Percentiles rank a stretch among this genome's conserved stretches.
Conservation (phyloP, 1,140 invertebrate species). For the Lepidostoma basale region DNA sequence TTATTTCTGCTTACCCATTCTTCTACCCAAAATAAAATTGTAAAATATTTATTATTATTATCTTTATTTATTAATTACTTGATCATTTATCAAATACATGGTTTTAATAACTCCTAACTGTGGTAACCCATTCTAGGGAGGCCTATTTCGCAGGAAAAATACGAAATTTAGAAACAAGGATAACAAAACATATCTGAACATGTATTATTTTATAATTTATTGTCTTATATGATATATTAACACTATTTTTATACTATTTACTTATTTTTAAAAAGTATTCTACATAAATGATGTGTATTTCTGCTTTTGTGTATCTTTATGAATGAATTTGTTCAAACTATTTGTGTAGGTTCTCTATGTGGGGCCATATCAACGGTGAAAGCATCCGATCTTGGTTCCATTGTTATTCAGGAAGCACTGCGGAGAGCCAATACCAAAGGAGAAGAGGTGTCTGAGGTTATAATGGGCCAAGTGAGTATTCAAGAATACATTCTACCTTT, state of each 20-base stretch:
- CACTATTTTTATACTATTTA: neutral
- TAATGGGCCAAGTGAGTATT: constrained; percentile 78
- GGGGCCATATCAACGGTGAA: constrained; percentile 71
- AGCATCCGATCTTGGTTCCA: constrained; percentile 75
- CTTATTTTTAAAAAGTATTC: neutral
- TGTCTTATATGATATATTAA: neutral
- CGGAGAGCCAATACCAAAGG: constrained; percentile 65
- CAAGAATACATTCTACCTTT: constrained; percentile 19
- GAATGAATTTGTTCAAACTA: neutral
- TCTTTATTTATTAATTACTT: neutral
- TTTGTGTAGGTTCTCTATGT: constrained; percentile 59
- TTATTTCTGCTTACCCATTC: neutral
- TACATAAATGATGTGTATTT: constrained; percentile 5
- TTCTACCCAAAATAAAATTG: neutral
- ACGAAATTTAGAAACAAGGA: too few relatives aligned
- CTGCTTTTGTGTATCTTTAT: neutral
- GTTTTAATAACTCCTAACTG: neutral
- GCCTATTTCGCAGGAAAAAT: neutral
- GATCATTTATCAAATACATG: neutral
- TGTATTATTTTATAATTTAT: neutral
- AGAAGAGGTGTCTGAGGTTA: constrained; percentile 80
- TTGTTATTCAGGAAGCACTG: constrained; percentile 77
- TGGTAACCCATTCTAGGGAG: neutral
- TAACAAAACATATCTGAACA: too few relatives aligned
- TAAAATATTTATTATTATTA: neutral